Evolutionary conservation across 2,113 vertebrate genomes (phyloP), one percentile per base, ranked within the genome.

Genomic region (Mormyrus lacerda): DNA sequence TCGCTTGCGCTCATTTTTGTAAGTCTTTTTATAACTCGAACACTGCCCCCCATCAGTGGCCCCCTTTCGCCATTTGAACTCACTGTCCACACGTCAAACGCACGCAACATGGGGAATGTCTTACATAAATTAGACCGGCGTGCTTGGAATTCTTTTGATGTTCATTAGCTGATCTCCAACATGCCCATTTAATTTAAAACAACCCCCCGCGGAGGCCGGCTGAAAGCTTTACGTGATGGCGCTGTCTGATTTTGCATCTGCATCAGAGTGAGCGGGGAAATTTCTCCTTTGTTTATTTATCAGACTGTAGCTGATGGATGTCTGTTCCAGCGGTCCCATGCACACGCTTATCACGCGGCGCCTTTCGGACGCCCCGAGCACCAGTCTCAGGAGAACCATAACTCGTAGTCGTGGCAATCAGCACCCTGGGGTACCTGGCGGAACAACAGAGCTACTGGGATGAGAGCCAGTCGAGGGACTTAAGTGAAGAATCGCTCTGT

Each of bases 131-230:
- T 87, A 2, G 48, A 42, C 31, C 88, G 50, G 88, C 90, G 89
- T 88, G 82, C 47, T 85, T 89, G 7, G 47, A 58, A 90, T 91
- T 82, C 11, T 73, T 90, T 92, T 89, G n/a, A 82, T 90, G 51
- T 91, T 90, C 39, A 53, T 73, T 90, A 87, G 89, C 90, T 48
- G 90, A 90, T 90, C 90, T 86, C 89, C 31, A 90, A 82, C 82
- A 89, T 90, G 83, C 90, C 90, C 19, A 7, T 93, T 90, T 91
- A 92, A 91, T 91, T 91, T 88, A 76, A 5, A 42, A 90, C 45
- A 79, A 39, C 73, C 73, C 73, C 73, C 73, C 2, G 9, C 17
- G 35, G 35, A 79, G 73, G 17, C 61, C 10, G 61, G 58, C 42
- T 47, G 91, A 88, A 90, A 42, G n/a, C 50, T 76, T 91, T 79